These are phyloP conservation scores for Oxytorus armatus DNA, from an alignment of 2,888 invertebrate species.

Conservation along the genomic window DNA sequence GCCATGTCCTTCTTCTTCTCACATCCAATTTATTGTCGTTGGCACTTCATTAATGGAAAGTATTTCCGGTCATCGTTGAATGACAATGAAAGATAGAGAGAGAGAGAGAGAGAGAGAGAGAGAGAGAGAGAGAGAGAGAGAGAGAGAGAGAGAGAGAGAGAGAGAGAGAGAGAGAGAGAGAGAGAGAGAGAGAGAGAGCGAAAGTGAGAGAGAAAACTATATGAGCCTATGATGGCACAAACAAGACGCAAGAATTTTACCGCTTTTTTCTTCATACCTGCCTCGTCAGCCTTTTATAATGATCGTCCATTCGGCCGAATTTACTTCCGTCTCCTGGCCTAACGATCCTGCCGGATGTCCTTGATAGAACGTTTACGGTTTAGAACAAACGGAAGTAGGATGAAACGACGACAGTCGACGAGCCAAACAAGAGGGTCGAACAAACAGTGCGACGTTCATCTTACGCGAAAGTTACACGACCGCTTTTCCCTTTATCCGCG, in stretches of 20 bases:
- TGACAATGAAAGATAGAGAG: not conserved
- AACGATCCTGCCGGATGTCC: constrained; percentile 54
- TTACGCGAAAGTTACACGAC: constrained; percentile 8
- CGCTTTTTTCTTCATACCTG: constrained; percentile 5
- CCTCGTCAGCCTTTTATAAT: not conserved
- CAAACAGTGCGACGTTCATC: not conserved
- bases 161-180: not conserved
- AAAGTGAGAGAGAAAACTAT: not conserved
- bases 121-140: not conserved
- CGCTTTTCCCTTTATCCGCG: constrained; percentile 18
- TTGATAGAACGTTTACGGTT: constrained; percentile 19
- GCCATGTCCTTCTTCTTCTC: constrained; percentile 43
- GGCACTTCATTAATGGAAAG: constrained; percentile 58
- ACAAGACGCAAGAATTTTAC: not conserved
- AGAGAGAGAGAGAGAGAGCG: constrained; percentile 4
- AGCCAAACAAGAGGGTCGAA: too few species aligned
- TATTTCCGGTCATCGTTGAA: not conserved
- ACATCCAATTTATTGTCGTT: constrained; percentile 58
- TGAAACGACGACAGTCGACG: constrained; percentile 1
- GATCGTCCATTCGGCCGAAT: not conserved
- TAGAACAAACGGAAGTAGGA: constrained; percentile 13
- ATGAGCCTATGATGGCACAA: not conserved
- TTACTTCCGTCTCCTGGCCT: constrained; percentile 16
- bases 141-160: not conserved
- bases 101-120: not conserved